Conservation (phyloP, 92 coral and sea anemone species). For the Zoanthus gigantus region DNA sequence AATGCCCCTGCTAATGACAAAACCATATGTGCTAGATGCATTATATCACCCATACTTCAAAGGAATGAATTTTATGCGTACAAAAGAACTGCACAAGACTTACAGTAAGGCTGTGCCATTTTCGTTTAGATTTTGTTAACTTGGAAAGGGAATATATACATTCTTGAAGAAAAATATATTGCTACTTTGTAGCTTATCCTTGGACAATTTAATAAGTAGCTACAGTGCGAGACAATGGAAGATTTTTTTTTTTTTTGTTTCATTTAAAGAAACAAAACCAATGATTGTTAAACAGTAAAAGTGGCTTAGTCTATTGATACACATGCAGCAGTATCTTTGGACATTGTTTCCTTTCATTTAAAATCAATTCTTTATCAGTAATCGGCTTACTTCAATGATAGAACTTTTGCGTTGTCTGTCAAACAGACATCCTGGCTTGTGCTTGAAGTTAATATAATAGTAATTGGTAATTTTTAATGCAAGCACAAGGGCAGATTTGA, state of each 20-base stretch:
- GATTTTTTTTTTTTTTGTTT: background rate
- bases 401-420: background rate
- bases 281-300: background rate
- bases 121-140: background rate
- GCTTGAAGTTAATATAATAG: background rate
- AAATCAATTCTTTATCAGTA: background rate
- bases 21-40: background rate
- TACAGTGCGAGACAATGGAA: background rate
- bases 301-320: background rate
- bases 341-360: background rate
- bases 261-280: background rate
- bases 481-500: background rate
- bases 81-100: background rate
- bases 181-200: background rate
- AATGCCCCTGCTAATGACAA: conserved; percentile 56
- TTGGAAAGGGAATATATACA: background rate
- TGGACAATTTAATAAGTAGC: background rate
- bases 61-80: background rate
- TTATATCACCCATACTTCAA: background rate
- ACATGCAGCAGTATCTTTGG: background rate
- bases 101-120: background rate
- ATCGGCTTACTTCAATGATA: background rate
- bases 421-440: background rate
- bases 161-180: background rate
- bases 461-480: background rate